Conservation (phyloP, 2,888 invertebrate species). For the Leucophenga maculata region DNA sequence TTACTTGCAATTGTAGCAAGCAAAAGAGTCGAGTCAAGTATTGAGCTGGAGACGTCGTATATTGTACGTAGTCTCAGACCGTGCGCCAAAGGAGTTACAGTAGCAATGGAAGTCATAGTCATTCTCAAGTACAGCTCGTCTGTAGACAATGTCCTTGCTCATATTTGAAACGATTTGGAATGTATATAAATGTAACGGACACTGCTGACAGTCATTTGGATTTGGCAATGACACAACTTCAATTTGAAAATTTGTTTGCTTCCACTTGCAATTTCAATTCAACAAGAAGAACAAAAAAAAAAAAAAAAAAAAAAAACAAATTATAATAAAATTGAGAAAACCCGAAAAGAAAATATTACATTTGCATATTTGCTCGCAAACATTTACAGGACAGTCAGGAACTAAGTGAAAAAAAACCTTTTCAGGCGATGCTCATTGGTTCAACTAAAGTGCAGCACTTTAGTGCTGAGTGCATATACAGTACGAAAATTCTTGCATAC, state of each 20-base stretch:
- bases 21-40: background rate
- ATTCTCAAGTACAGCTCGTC: background rate
- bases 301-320: background rate
- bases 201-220: background rate
- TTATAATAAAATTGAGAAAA: background rate
- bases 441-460: background rate
- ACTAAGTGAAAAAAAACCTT: no score
- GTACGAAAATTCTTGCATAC: background rate
- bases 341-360: background rate
- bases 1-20: background rate
- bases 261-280: slow-evolving; percentile 64
- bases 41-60: background rate
- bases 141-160: no score
- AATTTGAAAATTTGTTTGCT: slow-evolving; percentile 64
- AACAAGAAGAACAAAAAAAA: background rate
- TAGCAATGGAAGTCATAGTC: background rate
- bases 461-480: no score
- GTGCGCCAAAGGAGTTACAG: background rate
- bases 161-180: no score
- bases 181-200: no score
- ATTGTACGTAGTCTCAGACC: background rate
- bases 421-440: background rate
- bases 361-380: slow-evolving; percentile 19
- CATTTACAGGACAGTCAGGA: background rate
- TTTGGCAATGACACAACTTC: slow-evolving; percentile 55